These are phyloP conservation scores for Halcyon leucocephala DNA, from an alignment of 2,797 vertebrate species.

Conservation along the genomic window DNA sequence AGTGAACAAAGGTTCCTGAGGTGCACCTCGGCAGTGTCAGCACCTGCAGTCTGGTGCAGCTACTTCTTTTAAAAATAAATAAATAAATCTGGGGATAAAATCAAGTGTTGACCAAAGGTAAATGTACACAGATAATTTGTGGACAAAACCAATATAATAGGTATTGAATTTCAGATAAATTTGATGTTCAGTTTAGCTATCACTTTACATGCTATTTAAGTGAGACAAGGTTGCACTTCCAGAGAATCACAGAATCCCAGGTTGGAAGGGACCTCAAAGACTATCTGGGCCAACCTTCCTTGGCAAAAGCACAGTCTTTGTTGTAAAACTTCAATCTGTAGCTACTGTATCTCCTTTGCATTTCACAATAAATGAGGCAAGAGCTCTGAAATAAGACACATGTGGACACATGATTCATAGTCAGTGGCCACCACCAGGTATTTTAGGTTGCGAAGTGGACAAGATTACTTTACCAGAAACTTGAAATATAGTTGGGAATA, in stretches of 20 bases:
- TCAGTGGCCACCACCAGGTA: not conserved
- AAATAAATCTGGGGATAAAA: not conserved
- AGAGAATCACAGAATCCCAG: not conserved
- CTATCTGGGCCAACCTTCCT: not conserved
- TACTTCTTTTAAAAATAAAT: not conserved
- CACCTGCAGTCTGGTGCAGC: not conserved
- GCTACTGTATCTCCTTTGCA: not conserved
- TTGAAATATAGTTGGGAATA: not conserved
- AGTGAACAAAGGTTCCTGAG: rapidly evolving
- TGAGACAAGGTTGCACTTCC: not conserved
- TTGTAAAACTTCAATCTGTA: not conserved
- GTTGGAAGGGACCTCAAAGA: not conserved
- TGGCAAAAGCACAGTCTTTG: not conserved
- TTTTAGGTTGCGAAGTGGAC: not conserved
- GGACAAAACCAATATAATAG: not conserved
- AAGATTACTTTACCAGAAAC: slow-evolving; percentile 1
- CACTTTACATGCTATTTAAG: not conserved
- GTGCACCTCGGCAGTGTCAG: rapidly evolving
- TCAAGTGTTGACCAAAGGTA: not conserved
- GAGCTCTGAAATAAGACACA: not conserved
- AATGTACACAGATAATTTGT: not conserved
- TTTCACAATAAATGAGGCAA: not conserved
- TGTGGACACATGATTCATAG: not conserved
- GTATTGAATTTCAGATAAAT: not conserved
- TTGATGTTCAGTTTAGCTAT: not conserved